phyloP scores from a whole-genome alignment of 2,888 invertebrate species.

The Hirtodrosophila cameraria region DNA sequence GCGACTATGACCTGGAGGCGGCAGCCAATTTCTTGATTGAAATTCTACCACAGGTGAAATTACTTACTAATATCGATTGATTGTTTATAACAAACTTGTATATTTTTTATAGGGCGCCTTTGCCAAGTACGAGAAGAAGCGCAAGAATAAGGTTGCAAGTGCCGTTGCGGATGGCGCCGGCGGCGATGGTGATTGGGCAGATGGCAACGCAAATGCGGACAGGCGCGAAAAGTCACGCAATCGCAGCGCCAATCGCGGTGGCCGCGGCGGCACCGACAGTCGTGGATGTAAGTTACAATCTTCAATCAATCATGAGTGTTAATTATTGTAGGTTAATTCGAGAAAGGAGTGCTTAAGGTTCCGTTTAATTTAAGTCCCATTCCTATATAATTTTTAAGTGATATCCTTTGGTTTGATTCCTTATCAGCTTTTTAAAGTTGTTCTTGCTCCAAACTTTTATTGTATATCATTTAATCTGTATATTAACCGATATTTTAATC shows the following conservation, averaged over 20 bases:
- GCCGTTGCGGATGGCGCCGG: constrained; percentile 85
- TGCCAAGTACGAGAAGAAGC: constrained; percentile 94
- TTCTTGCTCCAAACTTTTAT: too few species aligned
- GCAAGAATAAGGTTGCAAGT: constrained; percentile 90
- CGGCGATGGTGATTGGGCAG: constrained; percentile 84
- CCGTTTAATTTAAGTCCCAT: too few species aligned
- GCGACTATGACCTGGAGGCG: constrained; percentile 93
- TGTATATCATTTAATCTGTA: too few species aligned
- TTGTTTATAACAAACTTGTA: too few species aligned
- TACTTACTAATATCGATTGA: background rate
- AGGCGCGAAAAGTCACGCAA: constrained; percentile 83
- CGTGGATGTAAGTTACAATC: constrained; percentile 84
- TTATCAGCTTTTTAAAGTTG: too few species aligned
- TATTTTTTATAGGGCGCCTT: constrained; percentile 88
- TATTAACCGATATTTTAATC: background rate
- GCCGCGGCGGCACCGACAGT: constrained; percentile 85
- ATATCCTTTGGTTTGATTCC: too few species aligned
- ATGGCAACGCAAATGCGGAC: constrained; percentile 82
- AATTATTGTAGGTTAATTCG: too few species aligned
- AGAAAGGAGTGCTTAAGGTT: too few species aligned
- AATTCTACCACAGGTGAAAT: constrained; percentile 82
- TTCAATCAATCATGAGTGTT: background rate
- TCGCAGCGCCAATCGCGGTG: constrained; percentile 83
- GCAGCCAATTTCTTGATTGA: constrained; percentile 85
- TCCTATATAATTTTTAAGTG: too few species aligned